Conservation (phyloP, 2,797 vertebrate genomes). For the Typhlichthys subterraneus region DNA sequence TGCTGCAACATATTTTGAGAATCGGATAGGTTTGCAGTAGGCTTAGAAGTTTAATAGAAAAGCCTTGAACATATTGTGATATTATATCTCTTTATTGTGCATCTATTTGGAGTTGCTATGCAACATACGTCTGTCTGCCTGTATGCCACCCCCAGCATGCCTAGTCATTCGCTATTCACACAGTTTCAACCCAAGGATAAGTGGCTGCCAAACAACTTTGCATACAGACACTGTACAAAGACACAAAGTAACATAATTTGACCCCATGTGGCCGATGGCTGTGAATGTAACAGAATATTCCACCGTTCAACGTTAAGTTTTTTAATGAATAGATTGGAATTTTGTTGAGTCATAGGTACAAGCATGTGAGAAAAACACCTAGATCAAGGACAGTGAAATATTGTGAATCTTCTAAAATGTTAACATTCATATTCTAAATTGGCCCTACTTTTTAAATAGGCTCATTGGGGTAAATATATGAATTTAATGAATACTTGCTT, state of each 20-base stretch:
- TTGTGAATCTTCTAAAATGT: not conserved
- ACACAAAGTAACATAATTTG: constrained; percentile 19
- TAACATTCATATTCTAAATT: not conserved
- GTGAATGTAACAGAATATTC: constrained; percentile 7
- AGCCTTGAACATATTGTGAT: too few species aligned
- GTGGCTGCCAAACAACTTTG: constrained; percentile 18
- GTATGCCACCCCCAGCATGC: not conserved
- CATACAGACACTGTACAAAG: constrained; percentile 18
- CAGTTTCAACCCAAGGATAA: not conserved
- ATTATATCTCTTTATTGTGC: not conserved
- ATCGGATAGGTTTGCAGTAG: not conserved
- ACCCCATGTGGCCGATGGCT: constrained; percentile 15
- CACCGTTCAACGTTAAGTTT: not conserved
- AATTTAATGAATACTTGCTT: too few species aligned
- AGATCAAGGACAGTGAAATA: not conserved
- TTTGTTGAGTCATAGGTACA: not conserved
- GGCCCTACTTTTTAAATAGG: not conserved
- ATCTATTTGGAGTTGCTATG: constrained; percentile 4
- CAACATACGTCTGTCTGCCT: not conserved
- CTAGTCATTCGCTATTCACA: not conserved
- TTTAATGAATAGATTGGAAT: constrained; percentile 12
- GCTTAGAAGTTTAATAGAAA: not conserved
- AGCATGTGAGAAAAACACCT: not conserved
- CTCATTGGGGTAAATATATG: too few species aligned
- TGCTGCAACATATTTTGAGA: not conserved